Evolutionary conservation across 2,888 invertebrate species (phyloP).

Genomic region (Tachina fera): DNA sequence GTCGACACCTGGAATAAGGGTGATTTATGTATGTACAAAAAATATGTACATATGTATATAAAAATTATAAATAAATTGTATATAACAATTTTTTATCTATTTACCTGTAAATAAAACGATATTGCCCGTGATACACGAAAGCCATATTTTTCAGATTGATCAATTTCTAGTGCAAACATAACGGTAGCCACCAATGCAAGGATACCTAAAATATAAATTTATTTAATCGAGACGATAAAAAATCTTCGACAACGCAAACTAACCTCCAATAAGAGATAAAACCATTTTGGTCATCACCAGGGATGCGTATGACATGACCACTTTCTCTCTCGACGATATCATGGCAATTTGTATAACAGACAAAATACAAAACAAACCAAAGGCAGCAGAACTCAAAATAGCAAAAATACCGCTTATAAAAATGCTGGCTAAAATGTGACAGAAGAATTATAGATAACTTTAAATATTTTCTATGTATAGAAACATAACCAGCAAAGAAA

Average conservation of each 20-base stretch:
- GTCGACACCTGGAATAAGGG: too few relatives aligned
- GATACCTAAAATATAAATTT: conserved; percentile 85
- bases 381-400: conserved; percentile 88
- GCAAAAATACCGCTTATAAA: conserved; percentile 92
- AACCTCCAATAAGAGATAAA: conserved; percentile 90
- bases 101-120: conserved; percentile 94
- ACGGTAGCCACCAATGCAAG: conserved; percentile 92
- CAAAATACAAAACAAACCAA: conserved; percentile 90
- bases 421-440: conserved; percentile 87
- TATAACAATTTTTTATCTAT: not conserved
- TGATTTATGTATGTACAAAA: too few relatives aligned
- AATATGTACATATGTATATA: not conserved
- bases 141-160: conserved; percentile 89
- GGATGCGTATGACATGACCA: conserved; percentile 90
- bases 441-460: conserved; percentile 14
- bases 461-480: not conserved
- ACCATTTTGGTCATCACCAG: conserved; percentile 91
- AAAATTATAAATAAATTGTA: not conserved
- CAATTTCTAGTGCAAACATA: conserved; percentile 92
- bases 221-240: not conserved
- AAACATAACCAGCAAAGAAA: not conserved
- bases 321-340: conserved; percentile 92
- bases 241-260: conserved; percentile 80
- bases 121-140: conserved; percentile 90
- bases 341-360: conserved; percentile 93